Evolutionary conservation across 2,113 vertebrate species (phyloP).

Genomic region (Vulpes vulpes): DNA sequence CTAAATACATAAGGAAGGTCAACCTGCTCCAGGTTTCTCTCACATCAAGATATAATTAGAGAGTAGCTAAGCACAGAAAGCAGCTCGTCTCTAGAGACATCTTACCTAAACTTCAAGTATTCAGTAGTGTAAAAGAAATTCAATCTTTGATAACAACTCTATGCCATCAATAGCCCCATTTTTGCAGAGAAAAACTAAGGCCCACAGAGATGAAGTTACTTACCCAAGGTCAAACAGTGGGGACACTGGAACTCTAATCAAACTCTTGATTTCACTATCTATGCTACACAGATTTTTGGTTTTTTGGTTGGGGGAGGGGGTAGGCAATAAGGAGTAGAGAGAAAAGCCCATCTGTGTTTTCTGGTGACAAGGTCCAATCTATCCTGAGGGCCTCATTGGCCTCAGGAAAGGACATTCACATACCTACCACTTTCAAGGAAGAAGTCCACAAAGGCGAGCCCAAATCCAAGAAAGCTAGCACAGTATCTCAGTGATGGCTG

Average conservation of each 20-base stretch:
- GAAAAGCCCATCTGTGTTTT: conserved; percentile 36
- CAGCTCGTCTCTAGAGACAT: neutral
- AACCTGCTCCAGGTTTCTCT: neutral
- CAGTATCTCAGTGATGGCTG: neutral
- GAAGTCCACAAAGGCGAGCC: neutral
- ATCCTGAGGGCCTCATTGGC: neutral
- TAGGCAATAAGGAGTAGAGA: neutral
- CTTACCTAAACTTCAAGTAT: conserved; percentile 36
- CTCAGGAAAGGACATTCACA: neutral
- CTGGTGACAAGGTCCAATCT: neutral
- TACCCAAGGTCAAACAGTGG: neutral
- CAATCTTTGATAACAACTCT: neutral
- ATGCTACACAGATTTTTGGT: neutral
- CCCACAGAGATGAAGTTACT: neutral
- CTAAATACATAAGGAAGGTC: neutral
- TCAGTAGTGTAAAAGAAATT: neutral
- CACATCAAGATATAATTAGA: neutral
- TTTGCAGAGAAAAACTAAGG: conserved; percentile 33
- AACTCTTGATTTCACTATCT: neutral
- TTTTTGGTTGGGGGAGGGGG: neutral
- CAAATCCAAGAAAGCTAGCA: neutral
- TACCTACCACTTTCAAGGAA: neutral
- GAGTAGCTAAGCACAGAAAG: neutral
- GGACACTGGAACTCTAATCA: neutral
- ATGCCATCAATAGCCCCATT: neutral